Conservation (phyloP, 1,140 invertebrate species). For the Cyclina sinensis region DNA sequence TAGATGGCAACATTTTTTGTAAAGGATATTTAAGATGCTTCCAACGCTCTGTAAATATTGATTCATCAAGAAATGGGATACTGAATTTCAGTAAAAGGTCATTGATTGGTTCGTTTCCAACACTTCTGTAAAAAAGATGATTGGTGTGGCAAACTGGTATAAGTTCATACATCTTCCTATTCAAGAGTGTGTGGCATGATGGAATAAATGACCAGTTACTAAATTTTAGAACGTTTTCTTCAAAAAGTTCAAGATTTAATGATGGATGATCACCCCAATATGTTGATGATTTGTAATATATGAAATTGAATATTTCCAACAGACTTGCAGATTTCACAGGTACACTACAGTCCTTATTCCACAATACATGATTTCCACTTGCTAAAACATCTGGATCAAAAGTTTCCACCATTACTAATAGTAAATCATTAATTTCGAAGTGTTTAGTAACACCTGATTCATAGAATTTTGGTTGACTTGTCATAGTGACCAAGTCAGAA, state of each 20-base stretch:
- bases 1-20: constrained; percentile 11
- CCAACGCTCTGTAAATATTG: neutral
- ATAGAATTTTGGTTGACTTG: neutral
- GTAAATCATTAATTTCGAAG: neutral
- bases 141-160: neutral
- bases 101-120: neutral
- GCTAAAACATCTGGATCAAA: neutral
- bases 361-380: neutral
- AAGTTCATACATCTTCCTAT: neutral
- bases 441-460: neutral
- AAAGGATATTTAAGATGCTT: neutral
- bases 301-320: neutral
- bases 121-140: neutral
- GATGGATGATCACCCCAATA: neutral
- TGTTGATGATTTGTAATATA: neutral
- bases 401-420: neutral
- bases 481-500: neutral
- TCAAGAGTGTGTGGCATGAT: neutral
- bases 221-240: neutral
- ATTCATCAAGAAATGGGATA: neutral
- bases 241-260: neutral
- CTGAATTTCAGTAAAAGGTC: neutral
- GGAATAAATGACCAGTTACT: constrained; percentile 23
- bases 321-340: neutral
- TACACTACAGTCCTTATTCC: neutral